Evolutionary conservation across 2,888 invertebrate species (phyloP).

Genomic region (Byasa hedistus): DNA sequence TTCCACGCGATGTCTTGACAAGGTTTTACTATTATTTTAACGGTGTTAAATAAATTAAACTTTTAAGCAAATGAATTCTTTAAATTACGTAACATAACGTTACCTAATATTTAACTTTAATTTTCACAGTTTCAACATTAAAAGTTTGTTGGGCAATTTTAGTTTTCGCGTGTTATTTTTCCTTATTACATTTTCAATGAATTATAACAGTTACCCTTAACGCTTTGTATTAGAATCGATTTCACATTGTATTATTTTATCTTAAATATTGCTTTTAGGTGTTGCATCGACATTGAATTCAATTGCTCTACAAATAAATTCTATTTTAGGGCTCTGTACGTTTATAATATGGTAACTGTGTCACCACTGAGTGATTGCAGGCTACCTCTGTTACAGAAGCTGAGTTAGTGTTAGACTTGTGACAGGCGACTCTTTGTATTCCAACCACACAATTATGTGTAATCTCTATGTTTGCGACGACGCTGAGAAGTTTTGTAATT

Average conservation of each 20-base stretch:
- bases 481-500: slow-evolving; percentile 1
- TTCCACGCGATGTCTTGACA: slow-evolving; percentile 50
- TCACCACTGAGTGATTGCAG: slow-evolving; percentile 63
- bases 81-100: slow-evolving; percentile 29
- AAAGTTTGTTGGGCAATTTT: background rate
- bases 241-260: slow-evolving; percentile 46
- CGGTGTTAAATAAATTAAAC: slow-evolving; percentile 1
- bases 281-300: slow-evolving; percentile 66
- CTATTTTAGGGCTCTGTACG: slow-evolving; percentile 67
- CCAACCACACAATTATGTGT: slow-evolving; percentile 24
- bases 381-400: slow-evolving; percentile 64
- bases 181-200: background rate
- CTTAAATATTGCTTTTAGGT: slow-evolving; percentile 53
- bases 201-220: slow-evolving; percentile 48
- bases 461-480: slow-evolving; percentile 12
- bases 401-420: slow-evolving; percentile 55
- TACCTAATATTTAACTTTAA: slow-evolving; percentile 19
- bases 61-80: slow-evolving; percentile 8
- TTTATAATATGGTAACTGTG: slow-evolving; percentile 64
- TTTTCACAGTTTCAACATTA: background rate
- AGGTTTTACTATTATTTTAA: slow-evolving; percentile 41
- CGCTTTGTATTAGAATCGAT: slow-evolving; percentile 48
- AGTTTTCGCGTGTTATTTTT: background rate
- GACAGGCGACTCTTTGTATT: slow-evolving; percentile 59
- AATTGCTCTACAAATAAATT: slow-evolving; percentile 69